Evolutionary conservation across 2,113 vertebrate species (phyloP).

Genomic region (Apteryx mantelli): DNA sequence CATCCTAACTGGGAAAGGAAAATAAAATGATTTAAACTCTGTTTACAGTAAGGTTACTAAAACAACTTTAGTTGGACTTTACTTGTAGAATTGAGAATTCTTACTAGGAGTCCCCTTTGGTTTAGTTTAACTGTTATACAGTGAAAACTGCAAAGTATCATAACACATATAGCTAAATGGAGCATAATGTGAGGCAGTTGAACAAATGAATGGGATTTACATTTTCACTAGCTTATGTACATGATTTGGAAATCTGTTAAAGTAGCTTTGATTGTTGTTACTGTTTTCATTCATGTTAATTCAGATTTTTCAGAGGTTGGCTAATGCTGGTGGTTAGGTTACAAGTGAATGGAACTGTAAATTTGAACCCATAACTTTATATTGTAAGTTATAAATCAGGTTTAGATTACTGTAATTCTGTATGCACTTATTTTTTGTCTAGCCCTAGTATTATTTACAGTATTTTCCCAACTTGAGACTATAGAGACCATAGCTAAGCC

Average conservation of each 20-base stretch:
- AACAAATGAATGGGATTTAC: background rate
- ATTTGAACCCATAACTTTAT: background rate
- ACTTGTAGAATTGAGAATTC: background rate
- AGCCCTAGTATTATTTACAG: conserved; percentile 5
- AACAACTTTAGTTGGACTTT: background rate
- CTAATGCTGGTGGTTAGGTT: background rate
- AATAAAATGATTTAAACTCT: background rate
- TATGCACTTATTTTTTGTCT: conserved; percentile 1
- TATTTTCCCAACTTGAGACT: conserved; percentile 41
- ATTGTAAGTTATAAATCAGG: background rate
- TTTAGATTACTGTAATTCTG: background rate
- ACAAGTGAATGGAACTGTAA: background rate
- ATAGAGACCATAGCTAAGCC: conserved; percentile 8
- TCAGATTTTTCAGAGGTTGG: background rate
- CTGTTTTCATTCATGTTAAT: background rate
- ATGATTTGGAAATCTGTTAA: background rate
- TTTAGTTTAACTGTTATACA: background rate
- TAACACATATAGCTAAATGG: background rate
- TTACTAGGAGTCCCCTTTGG: background rate
- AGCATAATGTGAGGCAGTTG: background rate
- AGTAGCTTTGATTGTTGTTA: background rate
- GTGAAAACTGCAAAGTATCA: background rate
- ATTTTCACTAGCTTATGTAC: background rate
- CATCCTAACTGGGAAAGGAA: background rate
- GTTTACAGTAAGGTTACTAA: background rate